Conservation (phyloP, 53 echinoderm and acorn worm species). For the Apostichopus leukothele region DNA sequence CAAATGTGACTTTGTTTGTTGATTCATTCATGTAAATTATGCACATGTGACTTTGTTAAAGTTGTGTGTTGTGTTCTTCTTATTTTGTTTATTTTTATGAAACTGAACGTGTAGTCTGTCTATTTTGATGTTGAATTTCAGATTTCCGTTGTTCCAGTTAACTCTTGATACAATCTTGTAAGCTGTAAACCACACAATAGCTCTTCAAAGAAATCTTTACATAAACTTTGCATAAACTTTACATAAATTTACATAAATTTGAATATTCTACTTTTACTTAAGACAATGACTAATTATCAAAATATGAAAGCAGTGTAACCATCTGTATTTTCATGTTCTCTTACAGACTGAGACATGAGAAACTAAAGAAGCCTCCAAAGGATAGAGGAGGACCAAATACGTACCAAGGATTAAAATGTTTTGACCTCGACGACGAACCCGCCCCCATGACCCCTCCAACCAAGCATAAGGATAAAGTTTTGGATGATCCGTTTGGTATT, state of each 20-base stretch:
- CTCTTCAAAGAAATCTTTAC: too few relatives aligned
- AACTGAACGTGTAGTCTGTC: too few relatives aligned
- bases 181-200: too few relatives aligned
- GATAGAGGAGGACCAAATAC: conserved; percentile 91
- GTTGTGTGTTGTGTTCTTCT: too few relatives aligned
- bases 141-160: too few relatives aligned
- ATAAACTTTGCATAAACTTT: too few relatives aligned
- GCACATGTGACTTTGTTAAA: too few relatives aligned
- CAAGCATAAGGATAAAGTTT: conserved; percentile 63
- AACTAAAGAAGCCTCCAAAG: conserved; percentile 76
- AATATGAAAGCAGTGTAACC: neutral
- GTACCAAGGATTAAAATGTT: conserved; percentile 94
- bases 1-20: too few relatives aligned
- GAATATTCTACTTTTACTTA: neutral
- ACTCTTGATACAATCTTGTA: too few relatives aligned
- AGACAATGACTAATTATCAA: neutral
- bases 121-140: too few relatives aligned
- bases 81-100: too few relatives aligned
- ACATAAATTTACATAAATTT: neutral
- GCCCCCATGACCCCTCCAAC: conserved; percentile 74
- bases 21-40: too few relatives aligned
- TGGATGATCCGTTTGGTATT: conserved; percentile 52
- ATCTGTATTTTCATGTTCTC: neutral
- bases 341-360: conserved; percentile 88
- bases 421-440: conserved; percentile 92